These are phyloP conservation scores for Cercopithecus petaurista DNA, from an alignment of 2,797 vertebrate genomes.

Conservation along the genomic window DNA sequence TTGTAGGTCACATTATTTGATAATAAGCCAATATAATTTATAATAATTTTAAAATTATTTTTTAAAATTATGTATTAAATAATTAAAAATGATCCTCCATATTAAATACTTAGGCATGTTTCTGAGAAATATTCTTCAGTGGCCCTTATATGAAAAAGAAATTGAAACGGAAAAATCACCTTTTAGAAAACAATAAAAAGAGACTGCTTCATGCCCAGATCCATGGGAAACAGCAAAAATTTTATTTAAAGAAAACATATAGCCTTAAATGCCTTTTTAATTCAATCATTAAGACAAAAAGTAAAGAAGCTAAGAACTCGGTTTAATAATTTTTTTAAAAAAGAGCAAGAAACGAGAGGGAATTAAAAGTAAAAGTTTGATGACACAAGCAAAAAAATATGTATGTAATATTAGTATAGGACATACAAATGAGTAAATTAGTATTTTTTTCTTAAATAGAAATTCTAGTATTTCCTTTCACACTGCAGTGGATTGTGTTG, in stretches of 20 bases:
- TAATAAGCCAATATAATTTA: neutral
- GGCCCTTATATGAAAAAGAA: neutral
- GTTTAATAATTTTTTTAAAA: neutral
- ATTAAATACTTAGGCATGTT: neutral
- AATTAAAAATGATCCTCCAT: neutral
- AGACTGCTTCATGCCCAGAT: neutral
- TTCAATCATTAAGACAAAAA: neutral
- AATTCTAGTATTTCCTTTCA: neutral
- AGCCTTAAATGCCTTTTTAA: neutral
- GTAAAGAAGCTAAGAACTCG: neutral
- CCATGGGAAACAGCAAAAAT: neutral
- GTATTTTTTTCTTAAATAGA: neutral
- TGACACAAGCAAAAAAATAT: neutral
- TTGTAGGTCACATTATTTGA: neutral
- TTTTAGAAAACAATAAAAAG: neutral
- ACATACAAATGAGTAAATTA: neutral
- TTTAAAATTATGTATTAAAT: neutral
- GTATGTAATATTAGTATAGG: neutral
- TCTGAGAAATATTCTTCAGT: conserved; percentile 1
- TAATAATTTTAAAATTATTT: neutral
- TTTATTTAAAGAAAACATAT: neutral
- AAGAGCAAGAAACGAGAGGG: neutral
- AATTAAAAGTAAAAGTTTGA: neutral
- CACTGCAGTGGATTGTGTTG: neutral
- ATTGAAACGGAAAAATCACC: neutral